Percentiles rank a stretch among this genome's conserved stretches.
phyloP scores from a whole-genome alignment of 2,797 vertebrate genomes.

The Danio albolineatus region DNA sequence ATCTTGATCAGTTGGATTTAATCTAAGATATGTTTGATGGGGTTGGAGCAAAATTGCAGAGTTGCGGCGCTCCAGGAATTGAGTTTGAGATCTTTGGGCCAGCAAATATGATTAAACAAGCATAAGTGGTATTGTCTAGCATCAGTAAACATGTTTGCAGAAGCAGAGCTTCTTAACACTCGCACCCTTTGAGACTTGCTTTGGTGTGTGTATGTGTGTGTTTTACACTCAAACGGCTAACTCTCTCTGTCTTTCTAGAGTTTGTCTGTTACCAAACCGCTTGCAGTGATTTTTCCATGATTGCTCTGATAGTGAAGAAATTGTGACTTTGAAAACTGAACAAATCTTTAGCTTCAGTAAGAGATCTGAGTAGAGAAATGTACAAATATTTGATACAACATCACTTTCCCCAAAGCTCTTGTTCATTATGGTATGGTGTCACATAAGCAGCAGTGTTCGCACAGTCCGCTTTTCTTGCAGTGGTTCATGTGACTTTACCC shows the following conservation, averaged over 20 bases:
- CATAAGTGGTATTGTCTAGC: neutral
- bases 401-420: neutral
- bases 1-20: no score
- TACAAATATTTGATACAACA: neutral
- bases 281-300: conserved; percentile 28
- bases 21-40: no score
- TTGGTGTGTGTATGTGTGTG: conserved; percentile 43
- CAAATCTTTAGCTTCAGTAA: neutral
- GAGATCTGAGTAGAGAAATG: neutral
- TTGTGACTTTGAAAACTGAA: neutral
- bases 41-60: no score
- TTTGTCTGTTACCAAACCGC: conserved; percentile 22
- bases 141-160: neutral
- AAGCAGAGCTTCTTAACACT: conserved; percentile 29
- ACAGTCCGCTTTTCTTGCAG: conserved; percentile 12
- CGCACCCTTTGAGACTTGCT: conserved; percentile 14
- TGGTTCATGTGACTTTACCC: conserved; percentile 36
- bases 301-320: neutral
- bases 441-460: conserved; percentile 33
- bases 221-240: conserved; percentile 21
- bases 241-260: conserved; percentile 18
- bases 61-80: no score
- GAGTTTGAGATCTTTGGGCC: no score
- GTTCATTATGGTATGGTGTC: conserved; percentile 3
- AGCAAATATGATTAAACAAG: neutral